Evolutionary conservation across 92 coral and sea anemone species (phyloP).

Genomic region (Epizoanthus scotinus): DNA sequence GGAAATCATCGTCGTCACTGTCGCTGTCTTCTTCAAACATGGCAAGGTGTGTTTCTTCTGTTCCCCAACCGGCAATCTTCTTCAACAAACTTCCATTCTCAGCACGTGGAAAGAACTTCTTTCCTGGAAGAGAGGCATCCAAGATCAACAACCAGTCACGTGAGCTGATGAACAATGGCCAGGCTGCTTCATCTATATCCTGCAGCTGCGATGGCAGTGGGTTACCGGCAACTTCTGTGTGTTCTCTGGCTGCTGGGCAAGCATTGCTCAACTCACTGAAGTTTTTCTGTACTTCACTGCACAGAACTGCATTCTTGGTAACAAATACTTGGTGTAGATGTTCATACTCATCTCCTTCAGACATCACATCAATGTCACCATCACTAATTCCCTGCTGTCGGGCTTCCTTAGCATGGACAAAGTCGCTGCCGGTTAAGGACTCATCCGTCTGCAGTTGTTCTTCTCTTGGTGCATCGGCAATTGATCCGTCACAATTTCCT

Average conservation of each 20-base stretch:
- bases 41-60: constrained; percentile 7
- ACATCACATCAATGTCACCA: background rate
- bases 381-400: constrained; percentile 42
- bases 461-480: background rate
- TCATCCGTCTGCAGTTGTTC: constrained; percentile 9
- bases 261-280: constrained; percentile 57
- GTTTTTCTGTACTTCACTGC: constrained; percentile 59
- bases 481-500: background rate
- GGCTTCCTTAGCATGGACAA: constrained; percentile 55
- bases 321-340: constrained; percentile 66
- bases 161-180: constrained; percentile 62
- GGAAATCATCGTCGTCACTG: constrained; percentile 16
- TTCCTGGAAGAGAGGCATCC: constrained; percentile 61
- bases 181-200: constrained; percentile 54
- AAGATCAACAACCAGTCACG: constrained; percentile 55
- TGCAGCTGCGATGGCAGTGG: constrained; percentile 28
- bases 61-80: constrained; percentile 23
- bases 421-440: constrained; percentile 27
- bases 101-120: constrained; percentile 29
- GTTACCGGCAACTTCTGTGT: background rate
- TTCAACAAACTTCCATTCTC: constrained; percentile 47
- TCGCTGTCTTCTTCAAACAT: constrained; percentile 23
- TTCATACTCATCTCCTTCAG: constrained; percentile 15
- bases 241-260: constrained; percentile 39
- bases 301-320: constrained; percentile 66